A percentile compares a stretch with the other conserved stretches of the same genome.
phyloP scores from a whole-genome alignment of 2,797 vertebrate species.

The Simalia tracyae region DNA sequence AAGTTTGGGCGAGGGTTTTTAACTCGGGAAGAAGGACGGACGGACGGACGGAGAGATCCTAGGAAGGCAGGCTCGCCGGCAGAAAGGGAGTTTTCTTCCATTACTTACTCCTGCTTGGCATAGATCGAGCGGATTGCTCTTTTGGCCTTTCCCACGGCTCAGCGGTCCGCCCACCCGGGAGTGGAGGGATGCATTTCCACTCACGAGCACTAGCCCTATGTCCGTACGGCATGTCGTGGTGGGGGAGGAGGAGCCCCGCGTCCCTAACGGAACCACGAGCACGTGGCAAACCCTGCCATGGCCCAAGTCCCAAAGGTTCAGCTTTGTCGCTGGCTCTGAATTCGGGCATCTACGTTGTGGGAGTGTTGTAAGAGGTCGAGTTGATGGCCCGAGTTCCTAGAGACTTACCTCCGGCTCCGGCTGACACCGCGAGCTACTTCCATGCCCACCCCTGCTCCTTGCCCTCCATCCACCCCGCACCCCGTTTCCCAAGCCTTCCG shows the following conservation, averaged over 20 bases:
- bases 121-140: background rate
- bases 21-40: background rate
- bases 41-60: background rate
- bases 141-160: background rate
- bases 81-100: background rate
- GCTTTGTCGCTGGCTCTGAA: conserved; percentile 57
- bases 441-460: background rate
- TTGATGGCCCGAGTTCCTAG: conserved; percentile 80
- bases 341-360: conserved; percentile 71
- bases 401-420: conserved; percentile 71
- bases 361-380: conserved; percentile 77
- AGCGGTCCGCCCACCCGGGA: background rate
- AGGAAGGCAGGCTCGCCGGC: background rate
- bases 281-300: conserved; percentile 18
- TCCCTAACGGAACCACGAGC: too few relatives aligned
- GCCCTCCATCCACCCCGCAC: background rate
- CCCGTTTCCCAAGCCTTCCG: background rate
- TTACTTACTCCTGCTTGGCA: background rate
- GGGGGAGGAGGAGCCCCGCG: too few relatives aligned
- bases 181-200: background rate
- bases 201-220: background rate
- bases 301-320: conserved; percentile 50
- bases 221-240: background rate
- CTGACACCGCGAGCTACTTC: conserved; percentile 69
- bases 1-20: background rate